Evolutionary conservation across 2,797 vertebrate genomes (phyloP).

Genomic region (Mareca strepera): DNA sequence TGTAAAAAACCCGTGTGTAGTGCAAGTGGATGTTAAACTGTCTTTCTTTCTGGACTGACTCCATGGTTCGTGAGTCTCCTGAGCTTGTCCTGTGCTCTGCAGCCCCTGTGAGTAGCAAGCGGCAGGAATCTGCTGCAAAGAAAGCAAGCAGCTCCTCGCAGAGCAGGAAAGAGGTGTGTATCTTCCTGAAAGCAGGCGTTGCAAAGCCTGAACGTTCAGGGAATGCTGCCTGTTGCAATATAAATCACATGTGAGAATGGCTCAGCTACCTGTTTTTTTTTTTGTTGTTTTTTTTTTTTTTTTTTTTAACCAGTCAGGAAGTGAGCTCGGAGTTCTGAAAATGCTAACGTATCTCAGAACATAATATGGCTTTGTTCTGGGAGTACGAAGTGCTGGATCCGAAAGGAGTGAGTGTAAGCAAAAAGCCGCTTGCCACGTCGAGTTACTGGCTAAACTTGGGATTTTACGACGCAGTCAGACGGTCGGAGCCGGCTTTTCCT

Average conservation of each 20-base stretch:
- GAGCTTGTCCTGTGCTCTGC: background rate
- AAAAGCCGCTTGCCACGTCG: slow-evolving; percentile 38
- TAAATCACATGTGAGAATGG: background rate
- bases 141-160: background rate
- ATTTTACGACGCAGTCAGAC: background rate
- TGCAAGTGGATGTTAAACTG: background rate
- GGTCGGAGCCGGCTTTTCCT: slow-evolving; percentile 13
- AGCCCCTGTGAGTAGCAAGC: background rate
- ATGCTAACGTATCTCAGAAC: background rate
- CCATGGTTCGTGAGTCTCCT: background rate
- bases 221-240: background rate
- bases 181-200: background rate
- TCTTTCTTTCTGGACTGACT: slow-evolving; percentile 14
- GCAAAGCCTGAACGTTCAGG: background rate
- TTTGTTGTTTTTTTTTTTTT: background rate
- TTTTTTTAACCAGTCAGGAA: background rate
- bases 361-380: slow-evolving; percentile 29
- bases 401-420: slow-evolving; percentile 4
- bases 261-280: background rate
- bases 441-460: slow-evolving; percentile 41
- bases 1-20: background rate
- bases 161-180: background rate
- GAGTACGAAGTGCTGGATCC: background rate
- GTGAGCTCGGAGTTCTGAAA: slow-evolving; percentile 8
- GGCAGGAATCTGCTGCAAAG: background rate